phyloP scores from a whole-genome alignment of 2,888 invertebrate species.

The Stenotaenia linearis region DNA sequence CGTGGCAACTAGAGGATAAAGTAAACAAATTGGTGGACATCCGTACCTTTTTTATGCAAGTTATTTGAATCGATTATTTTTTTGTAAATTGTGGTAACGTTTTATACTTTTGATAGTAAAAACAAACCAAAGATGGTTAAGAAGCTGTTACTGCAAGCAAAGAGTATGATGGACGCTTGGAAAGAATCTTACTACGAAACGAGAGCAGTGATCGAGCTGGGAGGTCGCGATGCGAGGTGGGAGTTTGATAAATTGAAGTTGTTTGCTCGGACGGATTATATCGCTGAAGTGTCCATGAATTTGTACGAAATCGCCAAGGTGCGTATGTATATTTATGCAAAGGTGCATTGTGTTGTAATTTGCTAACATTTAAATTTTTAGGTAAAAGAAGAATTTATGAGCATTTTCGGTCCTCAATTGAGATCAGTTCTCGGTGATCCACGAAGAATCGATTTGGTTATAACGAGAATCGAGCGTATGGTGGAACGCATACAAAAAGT shows the following conservation, averaged over 20 bases:
- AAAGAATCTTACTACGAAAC: conserved; percentile 68
- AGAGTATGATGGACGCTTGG: conserved; percentile 67
- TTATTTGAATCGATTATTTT: conserved; percentile 29
- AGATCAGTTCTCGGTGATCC: conserved; percentile 83
- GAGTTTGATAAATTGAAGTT: conserved; percentile 79
- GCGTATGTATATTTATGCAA: too few relatives aligned
- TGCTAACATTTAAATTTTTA: conserved; percentile 42
- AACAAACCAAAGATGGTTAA: conserved; percentile 48
- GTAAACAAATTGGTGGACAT: conserved; percentile 65
- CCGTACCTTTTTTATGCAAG: conserved; percentile 68
- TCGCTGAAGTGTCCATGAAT: conserved; percentile 70
- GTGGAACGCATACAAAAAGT: conserved; percentile 59
- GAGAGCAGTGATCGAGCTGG: conserved; percentile 74
- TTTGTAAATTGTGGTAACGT: too few relatives aligned
- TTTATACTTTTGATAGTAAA: conserved; percentile 42
- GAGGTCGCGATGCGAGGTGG: conserved; percentile 80
- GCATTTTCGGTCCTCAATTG: conserved; percentile 79
- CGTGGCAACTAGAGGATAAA: conserved; percentile 73
- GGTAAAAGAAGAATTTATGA: conserved; percentile 79
- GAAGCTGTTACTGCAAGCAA: conserved; percentile 56
- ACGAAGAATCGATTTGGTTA: conserved; percentile 74
- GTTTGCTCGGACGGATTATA: conserved; percentile 79
- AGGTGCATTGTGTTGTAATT: neutral
- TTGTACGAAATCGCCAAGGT: conserved; percentile 71
- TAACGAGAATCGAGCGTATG: conserved; percentile 70